Evolutionary conservation across 2,113 vertebrate species (phyloP), one percentile per base, ranked within the genome.

Genomic region (Phalacrocorax brasilianus): DNA sequence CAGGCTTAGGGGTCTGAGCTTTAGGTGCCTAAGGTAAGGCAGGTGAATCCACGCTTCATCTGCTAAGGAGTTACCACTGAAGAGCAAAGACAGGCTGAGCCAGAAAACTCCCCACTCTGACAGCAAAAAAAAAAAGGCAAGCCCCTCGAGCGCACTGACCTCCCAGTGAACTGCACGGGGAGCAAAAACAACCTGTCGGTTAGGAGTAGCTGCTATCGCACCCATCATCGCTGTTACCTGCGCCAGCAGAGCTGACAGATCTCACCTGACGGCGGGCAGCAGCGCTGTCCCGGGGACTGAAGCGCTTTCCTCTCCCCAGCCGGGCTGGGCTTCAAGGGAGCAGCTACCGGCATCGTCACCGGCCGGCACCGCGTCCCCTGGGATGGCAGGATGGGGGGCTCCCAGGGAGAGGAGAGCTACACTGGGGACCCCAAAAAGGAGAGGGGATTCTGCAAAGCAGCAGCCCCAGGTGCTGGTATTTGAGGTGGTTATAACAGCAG

Each of bases 11-110:
- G 9, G 2, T 28, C 82, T 40, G 71, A 67, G 72, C 67, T 82
- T 21, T 28, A 45, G 24, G 44, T 26, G 86, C 92, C 88, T 56
- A 74, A 80, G 90, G 87, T 68, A 68, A 88, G 87, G 76, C 89
- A 92, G 84, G 80, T 84, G 84, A 93, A 91, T 52, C 80, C 59
- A 73, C 0, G 10, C 93, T 70, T 30, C 77, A 32, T 24, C 72
- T 76, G 63, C 76, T 47, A 15, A 30, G 85, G 59, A 76, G 56
- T 14, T 68, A 47, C 78, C 59, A 19, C 21, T 47, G 2, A 2
- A 27, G 40, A 75, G 86, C 35, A 70, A 20, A 35, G 33, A 49
- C 23, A 59, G 56, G 27, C 58, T 68, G 72, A 91, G 63, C 53
- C 76, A 75, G 58, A 83, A 89, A 91, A 56, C 78, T 80, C 80